These are phyloP conservation scores for Lota lota DNA, from an alignment of 2,113 vertebrate species.

Conservation along the genomic window DNA sequence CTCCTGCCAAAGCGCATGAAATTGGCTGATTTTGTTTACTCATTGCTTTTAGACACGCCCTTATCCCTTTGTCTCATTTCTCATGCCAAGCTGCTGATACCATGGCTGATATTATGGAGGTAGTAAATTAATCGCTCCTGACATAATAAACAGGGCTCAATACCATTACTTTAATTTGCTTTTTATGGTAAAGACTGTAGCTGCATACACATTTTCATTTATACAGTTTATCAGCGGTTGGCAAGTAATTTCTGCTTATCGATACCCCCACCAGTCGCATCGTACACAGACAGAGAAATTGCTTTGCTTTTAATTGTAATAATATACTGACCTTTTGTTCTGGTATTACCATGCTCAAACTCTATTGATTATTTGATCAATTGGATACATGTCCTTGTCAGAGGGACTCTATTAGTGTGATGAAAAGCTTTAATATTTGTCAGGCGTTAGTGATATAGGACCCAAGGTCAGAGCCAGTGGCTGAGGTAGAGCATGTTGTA, in stretches of 20 bases:
- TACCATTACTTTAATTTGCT: slow-evolving; percentile 26
- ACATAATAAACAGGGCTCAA: slow-evolving; percentile 61
- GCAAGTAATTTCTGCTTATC: slow-evolving; percentile 45
- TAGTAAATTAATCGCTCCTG: slow-evolving; percentile 59
- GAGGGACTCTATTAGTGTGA: too few species aligned
- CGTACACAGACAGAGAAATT: too few species aligned
- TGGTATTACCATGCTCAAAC: too few species aligned
- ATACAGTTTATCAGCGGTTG: slow-evolving; percentile 40
- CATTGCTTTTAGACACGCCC: slow-evolving; percentile 9
- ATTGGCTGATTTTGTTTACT: slow-evolving; percentile 55
- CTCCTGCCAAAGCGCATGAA: slow-evolving; percentile 57
- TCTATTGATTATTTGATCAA: too few species aligned
- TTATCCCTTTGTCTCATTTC: slow-evolving; percentile 3
- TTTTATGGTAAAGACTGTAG: slow-evolving; percentile 41
- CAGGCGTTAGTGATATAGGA: too few species aligned
- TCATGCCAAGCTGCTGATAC: slow-evolving; percentile 55
- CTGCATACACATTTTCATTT: slow-evolving; percentile 41
- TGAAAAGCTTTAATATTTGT: too few species aligned
- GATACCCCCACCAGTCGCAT: slow-evolving; percentile 30
- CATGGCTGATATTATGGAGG: slow-evolving; percentile 55
- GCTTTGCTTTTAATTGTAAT: too few species aligned
- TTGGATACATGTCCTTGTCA: too few species aligned
- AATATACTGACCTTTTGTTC: too few species aligned
- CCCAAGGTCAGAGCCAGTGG: too few species aligned
- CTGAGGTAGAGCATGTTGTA: too few species aligned